These are phyloP conservation scores for Pica pica DNA, from an alignment of 2,113 vertebrate genomes.

Conservation along the genomic window DNA sequence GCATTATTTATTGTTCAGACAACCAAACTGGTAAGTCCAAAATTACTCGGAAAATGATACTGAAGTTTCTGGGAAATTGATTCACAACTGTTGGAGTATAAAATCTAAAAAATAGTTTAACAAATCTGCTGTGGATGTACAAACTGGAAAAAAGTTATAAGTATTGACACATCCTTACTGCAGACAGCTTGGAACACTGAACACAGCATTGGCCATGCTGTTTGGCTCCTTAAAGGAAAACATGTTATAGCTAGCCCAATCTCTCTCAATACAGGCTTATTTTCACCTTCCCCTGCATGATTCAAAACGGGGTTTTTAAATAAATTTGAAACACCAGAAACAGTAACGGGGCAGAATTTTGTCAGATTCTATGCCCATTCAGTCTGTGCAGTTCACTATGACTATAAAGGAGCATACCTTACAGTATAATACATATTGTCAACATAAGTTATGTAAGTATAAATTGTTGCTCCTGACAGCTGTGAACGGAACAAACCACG, in stretches of 20 bases:
- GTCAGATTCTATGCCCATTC: not conserved
- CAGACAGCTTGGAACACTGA: not conserved
- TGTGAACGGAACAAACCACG: not conserved
- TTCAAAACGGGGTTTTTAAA: not conserved
- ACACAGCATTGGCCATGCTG: not conserved
- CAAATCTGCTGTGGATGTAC: not conserved
- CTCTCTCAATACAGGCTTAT: not conserved
- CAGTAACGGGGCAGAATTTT: not conserved
- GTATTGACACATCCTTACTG: not conserved
- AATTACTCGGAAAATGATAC: not conserved
- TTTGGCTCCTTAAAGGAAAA: not conserved
- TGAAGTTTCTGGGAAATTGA: not conserved
- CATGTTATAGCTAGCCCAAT: not conserved
- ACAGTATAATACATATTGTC: not conserved
- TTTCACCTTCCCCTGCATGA: not conserved
- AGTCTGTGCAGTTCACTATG: not conserved
- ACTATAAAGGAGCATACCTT: rapidly evolving
- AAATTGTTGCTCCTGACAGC: not conserved
- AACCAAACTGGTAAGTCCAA: not conserved
- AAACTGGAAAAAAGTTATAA: not conserved
- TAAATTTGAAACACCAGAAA: not conserved
- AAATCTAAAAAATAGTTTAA: not conserved
- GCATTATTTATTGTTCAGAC: not conserved
- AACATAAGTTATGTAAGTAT: not conserved
- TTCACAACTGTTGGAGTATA: not conserved